A percentile compares a stretch with the other conserved stretches of the same genome.
These are phyloP conservation scores for Mus spicilegus DNA, from an alignment of 2,113 vertebrate genomes.

Conservation along the genomic window DNA sequence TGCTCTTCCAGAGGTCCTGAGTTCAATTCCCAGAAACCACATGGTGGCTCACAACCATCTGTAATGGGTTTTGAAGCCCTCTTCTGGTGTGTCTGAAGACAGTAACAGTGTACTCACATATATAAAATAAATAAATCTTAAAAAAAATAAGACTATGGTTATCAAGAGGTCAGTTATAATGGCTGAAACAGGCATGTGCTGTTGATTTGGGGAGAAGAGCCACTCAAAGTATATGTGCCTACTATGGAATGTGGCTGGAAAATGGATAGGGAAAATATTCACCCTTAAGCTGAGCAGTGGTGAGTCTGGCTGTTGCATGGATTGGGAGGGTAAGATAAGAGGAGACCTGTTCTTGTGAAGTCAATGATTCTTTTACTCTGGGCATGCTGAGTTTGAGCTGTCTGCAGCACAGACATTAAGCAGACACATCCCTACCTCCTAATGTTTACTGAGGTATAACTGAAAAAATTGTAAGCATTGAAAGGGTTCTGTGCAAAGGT, in stretches of 20 bases:
- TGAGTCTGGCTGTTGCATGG: too few species aligned
- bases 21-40: too few species aligned
- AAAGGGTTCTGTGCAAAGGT: not conserved
- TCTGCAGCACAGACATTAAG: not conserved
- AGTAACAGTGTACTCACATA: too few species aligned
- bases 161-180: not conserved
- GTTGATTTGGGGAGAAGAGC: not conserved
- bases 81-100: too few species aligned
- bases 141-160: too few species aligned
- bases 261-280: not conserved
- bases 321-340: not conserved
- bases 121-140: too few species aligned
- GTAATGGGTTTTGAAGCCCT: too few species aligned
- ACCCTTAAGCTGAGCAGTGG: not conserved
- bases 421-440: not conserved
- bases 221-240: not conserved
- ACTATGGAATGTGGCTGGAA: not conserved
- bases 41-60: too few species aligned
- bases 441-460: not conserved
- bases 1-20: too few species aligned
- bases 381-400: not conserved
- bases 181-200: not conserved
- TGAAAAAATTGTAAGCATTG: not conserved
- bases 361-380: not conserved
- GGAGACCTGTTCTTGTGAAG: not conserved